These are phyloP conservation scores for Zygogramma bicolorata DNA, from an alignment of 2,888 invertebrate species.

Conservation along the genomic window DNA sequence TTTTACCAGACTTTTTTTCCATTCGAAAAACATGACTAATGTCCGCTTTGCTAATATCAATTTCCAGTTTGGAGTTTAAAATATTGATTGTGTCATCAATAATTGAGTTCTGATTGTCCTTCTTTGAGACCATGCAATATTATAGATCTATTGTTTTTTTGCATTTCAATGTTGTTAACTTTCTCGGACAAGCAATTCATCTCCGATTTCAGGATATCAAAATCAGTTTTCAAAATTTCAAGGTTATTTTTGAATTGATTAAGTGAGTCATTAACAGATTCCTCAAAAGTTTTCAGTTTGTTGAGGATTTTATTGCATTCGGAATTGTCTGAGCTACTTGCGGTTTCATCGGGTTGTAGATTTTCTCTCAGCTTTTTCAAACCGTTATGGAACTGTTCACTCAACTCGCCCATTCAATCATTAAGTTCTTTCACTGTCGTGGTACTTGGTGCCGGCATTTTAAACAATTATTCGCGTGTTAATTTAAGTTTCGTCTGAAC, in stretches of 20 bases:
- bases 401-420: background rate
- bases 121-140: background rate
- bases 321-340: background rate
- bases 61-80: background rate
- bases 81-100: too few relatives aligned
- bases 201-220: background rate
- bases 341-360: background rate
- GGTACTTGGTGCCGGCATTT: background rate
- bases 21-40: background rate
- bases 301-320: background rate
- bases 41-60: background rate
- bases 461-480: background rate
- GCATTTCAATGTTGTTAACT: background rate
- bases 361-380: background rate
- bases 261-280: background rate
- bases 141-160: background rate
- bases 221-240: too few relatives aligned
- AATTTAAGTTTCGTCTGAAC: too few relatives aligned
- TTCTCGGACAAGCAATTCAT: background rate
- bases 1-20: background rate
- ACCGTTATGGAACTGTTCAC: background rate
- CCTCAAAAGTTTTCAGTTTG: background rate
- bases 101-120: too few relatives aligned
- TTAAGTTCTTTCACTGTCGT: background rate
- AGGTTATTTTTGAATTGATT: background rate